Base-by-base conservation (phyloP, 2,113 vertebrate genomes). In the Jaculus jaculus region DNA sequence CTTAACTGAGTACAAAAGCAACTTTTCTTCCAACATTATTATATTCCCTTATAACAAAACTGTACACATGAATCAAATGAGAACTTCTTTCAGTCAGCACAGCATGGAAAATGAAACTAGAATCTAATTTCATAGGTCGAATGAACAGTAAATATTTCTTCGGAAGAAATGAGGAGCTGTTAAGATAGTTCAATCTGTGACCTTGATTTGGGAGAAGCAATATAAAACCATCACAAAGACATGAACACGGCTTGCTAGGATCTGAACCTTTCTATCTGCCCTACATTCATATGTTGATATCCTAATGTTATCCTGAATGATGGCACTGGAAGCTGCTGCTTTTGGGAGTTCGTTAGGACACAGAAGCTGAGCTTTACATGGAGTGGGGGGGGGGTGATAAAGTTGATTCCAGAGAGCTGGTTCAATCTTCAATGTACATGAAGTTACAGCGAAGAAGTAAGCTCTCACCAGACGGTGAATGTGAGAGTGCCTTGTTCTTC, bases 1-100 rank as follows among this genome's bases (percentile, higher is more conserved):
- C 42, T 94, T 32, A 95, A 60, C 34, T 89, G 93, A 93, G 28
- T 28, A 84, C 30, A 93, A 66, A 6, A 92, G 65, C 80, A 95
- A 72, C 72, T 37, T 89, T 95, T 94, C 83, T 79, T 87, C 17
- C 8, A n/a, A 39, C 78, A 86, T 13, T 32, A 26, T 17, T 88
- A 89, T 86, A 37, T 28, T 5, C 32, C 24, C 32, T 77, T 78
- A 37, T 11, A 54, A 60, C 2, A 68, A 5, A 89, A 74, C 2
- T 90, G 34, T 28, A 69, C 0, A 15, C 20, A 8, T 30, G 32
- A 32, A 3, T 32, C 39, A 37, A 79, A 77, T 42, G 18, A 58
- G 24, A 3, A 87, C 85, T 94, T 16, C 0, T 72, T 30, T 96
- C 66, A 30, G 66, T 21, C 28, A 96, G 75, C 92, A 95, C 92